These are phyloP conservation scores for Cyprinodon diabolis DNA, from an alignment of 2,797 vertebrate genomes.

Conservation along the genomic window DNA sequence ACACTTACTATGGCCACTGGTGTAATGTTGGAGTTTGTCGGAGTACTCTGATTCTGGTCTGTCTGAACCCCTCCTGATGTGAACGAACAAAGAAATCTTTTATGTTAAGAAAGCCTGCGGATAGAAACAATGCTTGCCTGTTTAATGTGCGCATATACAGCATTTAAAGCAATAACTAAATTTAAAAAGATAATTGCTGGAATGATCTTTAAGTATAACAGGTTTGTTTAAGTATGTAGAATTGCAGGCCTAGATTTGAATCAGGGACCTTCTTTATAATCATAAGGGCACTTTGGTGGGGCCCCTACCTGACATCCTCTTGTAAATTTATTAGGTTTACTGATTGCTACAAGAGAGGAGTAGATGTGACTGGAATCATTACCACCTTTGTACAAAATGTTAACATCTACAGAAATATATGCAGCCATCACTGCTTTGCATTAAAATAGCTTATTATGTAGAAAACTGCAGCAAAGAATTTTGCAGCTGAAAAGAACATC, in stretches of 20 bases:
- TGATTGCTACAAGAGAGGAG: background rate
- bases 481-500: no score
- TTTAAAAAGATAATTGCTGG: no score
- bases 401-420: no score
- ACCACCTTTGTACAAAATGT: background rate
- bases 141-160: background rate
- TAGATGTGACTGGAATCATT: background rate
- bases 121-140: background rate
- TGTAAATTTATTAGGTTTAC: background rate
- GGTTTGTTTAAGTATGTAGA: no score
- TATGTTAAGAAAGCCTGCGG: background rate
- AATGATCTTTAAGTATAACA: no score
- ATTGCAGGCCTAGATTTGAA: background rate
- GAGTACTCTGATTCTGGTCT: slow-evolving; percentile 94
- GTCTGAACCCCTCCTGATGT: slow-evolving; percentile 89
- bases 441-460: background rate
- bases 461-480: no score
- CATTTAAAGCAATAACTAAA: background rate
- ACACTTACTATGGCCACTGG: slow-evolving; percentile 95
- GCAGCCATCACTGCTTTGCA: no score
- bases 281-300: no score
- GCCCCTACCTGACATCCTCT: no score
- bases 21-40: slow-evolving; percentile 97
- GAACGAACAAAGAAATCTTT: slow-evolving; percentile 62
- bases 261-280: no score